These are phyloP conservation scores for Onychomys torridus DNA, from an alignment of 2,797 vertebrate genomes.

Conservation along the genomic window DNA sequence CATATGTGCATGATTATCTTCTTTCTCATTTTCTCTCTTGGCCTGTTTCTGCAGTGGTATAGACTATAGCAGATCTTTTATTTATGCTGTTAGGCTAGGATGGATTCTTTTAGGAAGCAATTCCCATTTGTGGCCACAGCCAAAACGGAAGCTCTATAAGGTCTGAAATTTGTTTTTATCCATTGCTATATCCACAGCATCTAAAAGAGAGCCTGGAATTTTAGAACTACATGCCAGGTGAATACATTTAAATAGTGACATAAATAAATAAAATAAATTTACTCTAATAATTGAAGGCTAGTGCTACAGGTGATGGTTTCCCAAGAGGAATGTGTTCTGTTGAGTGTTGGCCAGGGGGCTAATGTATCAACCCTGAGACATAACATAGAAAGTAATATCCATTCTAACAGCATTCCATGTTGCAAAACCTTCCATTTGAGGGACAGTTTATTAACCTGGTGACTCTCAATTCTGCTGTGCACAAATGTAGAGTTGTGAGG, in stretches of 20 bases:
- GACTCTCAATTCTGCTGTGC: conserved; percentile 7
- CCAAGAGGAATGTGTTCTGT: background rate
- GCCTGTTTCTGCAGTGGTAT: background rate
- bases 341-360: background rate
- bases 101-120: background rate
- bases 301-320: background rate
- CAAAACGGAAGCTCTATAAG: background rate
- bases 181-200: background rate
- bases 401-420: background rate
- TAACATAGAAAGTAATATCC: background rate
- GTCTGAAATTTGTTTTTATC: background rate
- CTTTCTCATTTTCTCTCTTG: background rate
- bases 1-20: background rate
- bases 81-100: background rate
- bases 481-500: background rate
- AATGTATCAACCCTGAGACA: background rate
- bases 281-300: background rate
- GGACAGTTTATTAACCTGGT: background rate
- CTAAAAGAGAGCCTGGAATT: background rate
- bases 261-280: background rate
- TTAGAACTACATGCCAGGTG: background rate
- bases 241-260: background rate
- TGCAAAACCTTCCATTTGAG: conserved; percentile 26
- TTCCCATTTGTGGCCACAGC: background rate
- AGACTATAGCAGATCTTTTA: background rate